Conservation (phyloP, 2,888 invertebrate species). For the Archips xylosteana region DNA sequence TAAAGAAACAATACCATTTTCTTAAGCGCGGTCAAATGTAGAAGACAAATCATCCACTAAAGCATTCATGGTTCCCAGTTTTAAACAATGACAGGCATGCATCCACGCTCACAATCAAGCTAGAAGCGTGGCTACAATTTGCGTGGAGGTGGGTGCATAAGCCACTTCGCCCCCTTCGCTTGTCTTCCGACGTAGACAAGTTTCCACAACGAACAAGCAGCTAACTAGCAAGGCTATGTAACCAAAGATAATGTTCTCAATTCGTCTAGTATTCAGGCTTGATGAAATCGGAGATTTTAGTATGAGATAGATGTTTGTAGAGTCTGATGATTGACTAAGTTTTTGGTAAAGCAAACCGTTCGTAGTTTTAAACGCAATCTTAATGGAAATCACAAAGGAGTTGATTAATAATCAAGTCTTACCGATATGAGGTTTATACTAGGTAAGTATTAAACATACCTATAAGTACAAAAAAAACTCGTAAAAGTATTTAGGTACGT, state of each 20-base stretch:
- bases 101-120: constrained; percentile 56
- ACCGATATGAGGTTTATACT: no score
- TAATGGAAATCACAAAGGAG: no score
- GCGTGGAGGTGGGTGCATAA: constrained; percentile 64
- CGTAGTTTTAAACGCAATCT: background rate
- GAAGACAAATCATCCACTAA: constrained; percentile 37
- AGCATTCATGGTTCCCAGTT: constrained; percentile 45
- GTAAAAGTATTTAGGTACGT: no score
- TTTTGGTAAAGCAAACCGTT: background rate
- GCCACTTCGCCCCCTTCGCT: constrained; percentile 43
- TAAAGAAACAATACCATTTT: background rate
- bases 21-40: background rate
- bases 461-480: no score
- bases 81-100: constrained; percentile 52
- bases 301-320: constrained; percentile 16
- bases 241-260: constrained; percentile 68
- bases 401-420: no score
- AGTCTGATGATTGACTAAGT: constrained; percentile 14
- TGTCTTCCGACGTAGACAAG: constrained; percentile 66
- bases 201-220: constrained; percentile 58
- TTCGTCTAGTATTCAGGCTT: constrained; percentile 69
- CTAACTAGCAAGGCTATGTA: constrained; percentile 67
- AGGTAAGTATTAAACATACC: no score
- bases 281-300: constrained; percentile 36
- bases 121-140: constrained; percentile 67